Percentiles rank a stretch among this genome's conserved stretches.
These are phyloP conservation scores for Petrocephalus sullivani DNA, from an alignment of 2,797 vertebrate genomes.

Conservation along the genomic window DNA sequence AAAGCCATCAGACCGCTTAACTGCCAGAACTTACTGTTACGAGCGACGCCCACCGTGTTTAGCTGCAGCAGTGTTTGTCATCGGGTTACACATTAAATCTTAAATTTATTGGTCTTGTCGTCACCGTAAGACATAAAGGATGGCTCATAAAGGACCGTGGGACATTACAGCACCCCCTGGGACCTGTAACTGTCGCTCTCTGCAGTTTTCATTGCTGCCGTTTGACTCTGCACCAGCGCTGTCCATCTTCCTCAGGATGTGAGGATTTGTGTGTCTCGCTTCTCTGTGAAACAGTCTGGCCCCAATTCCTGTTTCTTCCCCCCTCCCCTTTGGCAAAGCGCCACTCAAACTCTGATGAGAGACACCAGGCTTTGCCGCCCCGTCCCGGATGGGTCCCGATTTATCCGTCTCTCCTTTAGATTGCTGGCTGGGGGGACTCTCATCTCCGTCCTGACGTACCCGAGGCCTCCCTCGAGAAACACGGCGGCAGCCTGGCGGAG, in stretches of 20 bases:
- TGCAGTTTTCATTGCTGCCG: neutral
- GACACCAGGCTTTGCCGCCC: neutral
- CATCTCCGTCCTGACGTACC: neutral
- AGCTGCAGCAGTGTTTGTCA: neutral
- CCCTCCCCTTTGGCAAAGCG: neutral
- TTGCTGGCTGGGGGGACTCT: neutral
- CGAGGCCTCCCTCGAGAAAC: neutral
- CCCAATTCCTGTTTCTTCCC: no score
- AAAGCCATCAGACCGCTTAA: neutral
- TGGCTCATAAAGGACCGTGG: neutral
- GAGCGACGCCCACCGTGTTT: neutral
- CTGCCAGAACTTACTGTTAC: neutral
- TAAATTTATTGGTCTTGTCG: neutral
- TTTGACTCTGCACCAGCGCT: neutral
- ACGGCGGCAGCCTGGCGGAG: neutral
- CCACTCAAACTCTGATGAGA: neutral
- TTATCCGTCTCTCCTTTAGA: neutral
- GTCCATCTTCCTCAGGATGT: neutral
- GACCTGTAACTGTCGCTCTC: neutral
- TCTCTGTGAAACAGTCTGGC: neutral
- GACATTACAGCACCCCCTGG: neutral
- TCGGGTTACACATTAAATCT: neutral
- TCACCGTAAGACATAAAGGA: neutral
- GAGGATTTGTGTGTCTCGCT: neutral
- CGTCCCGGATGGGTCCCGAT: neutral